These are phyloP conservation scores for Sebastes itinus DNA, from an alignment of 2,797 vertebrate genomes.

Conservation along the genomic window DNA sequence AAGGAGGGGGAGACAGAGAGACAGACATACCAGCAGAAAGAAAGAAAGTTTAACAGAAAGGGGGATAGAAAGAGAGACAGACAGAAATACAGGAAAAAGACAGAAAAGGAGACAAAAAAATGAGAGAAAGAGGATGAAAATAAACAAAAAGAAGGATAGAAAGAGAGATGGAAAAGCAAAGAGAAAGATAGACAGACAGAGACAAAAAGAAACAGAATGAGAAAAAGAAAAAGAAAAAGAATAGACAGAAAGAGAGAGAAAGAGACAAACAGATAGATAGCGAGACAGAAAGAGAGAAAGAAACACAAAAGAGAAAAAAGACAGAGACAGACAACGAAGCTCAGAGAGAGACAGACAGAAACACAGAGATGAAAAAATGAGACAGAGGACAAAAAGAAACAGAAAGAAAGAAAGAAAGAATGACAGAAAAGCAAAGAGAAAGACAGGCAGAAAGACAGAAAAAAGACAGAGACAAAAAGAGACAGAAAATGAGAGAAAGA, in stretches of 20 bases:
- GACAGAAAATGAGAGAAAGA: background rate
- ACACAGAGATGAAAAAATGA: background rate
- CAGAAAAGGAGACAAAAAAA: background rate
- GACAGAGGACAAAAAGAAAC: background rate
- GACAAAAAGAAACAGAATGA: background rate
- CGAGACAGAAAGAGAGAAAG: background rate
- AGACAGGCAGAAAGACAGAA: background rate
- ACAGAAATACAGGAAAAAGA: background rate
- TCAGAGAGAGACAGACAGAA: background rate
- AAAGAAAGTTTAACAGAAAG: background rate
- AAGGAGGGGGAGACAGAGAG: background rate
- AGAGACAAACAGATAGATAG: background rate
- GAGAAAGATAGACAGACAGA: background rate
- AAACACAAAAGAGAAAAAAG: background rate
- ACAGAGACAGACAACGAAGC: background rate
- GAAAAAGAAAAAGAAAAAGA: no score
- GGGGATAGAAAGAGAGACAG: background rate
- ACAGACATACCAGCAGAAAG: background rate
- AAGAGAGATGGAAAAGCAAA: background rate
- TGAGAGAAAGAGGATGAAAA: background rate
- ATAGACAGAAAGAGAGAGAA: background rate
- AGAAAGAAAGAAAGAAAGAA: background rate
- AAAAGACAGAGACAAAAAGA: no score
- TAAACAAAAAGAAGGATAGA: no score
- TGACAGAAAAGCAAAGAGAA: no score